Base-by-base conservation (phyloP, 2,888 invertebrate species). In the Glyphotaelius pellucidus region DNA sequence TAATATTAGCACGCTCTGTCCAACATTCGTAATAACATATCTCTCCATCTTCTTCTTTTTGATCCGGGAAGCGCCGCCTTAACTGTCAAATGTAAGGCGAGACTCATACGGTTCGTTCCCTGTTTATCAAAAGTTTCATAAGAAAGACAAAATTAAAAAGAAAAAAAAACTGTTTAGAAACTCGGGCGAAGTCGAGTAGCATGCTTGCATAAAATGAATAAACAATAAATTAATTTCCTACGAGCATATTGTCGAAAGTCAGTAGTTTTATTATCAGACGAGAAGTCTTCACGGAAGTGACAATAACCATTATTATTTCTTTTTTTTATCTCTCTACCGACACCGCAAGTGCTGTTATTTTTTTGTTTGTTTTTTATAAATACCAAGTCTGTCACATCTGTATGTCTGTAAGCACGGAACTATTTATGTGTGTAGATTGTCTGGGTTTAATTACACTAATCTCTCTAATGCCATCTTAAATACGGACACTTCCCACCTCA, bases 261-360 rank as follows among this genome's bases (percentile, higher is more conserved):
- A 67, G 67, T 67, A n/a, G 67, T 67, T 67, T 67, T 67, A 67
- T 67, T 67, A 67, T 67, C n/a, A 25, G 67, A 1, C 25, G 67
- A 67, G 67, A 67, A 67, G 25, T 67, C 67, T 67, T 67, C 67
- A 25, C 67, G 67, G 67, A 67, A 67, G 67, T 67, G 67, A 67
- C 5, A 67, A 67, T 67, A 67, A 25, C 67, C 25, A 67, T 67
- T 67, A 67, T 67, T 67, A 67, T 67, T 67, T 67, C 25, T 19
- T 67, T 67, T n/a, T 67, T 67, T 67, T 67, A 67, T 67, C 67
- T 67, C 67, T 67, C 67, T 67, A 67, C 67, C 67, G 67, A 67
- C 19, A 67, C 67, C 67, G 25, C 67, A 67, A 67, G 67, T 67
- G 67, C 67, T 67, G 67, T n/a, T 67, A 67, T 67, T 67, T 67